Base-by-base conservation (phyloP, 2,888 invertebrate species). In the Trichogramma evanescens region DNA sequence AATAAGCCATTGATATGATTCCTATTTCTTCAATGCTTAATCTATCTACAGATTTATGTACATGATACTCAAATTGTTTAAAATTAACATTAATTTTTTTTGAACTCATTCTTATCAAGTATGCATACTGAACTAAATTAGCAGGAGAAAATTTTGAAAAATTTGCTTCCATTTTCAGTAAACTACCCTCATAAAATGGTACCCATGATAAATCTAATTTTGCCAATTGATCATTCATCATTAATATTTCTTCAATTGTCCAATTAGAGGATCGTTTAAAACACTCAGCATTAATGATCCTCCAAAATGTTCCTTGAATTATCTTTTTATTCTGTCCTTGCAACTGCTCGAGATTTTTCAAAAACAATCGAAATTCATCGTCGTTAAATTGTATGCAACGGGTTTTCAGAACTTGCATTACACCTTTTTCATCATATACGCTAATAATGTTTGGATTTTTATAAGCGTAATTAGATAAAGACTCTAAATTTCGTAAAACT, bases 121-220 rank as follows among this genome's bases (percentile, higher is more conserved):
- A 26, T 26, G 26, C 26, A 26, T 26, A 26, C 26, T 26, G 26
- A 2, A 26, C 26, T 26, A 26, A 26, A 3, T 26, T 26, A 26
- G 26, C 26, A 26, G 26, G 26, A 26, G 26, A 26, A 26, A 26
- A 26, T 26, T 26, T 26, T 26, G 26, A 26, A 26, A 26, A 26
- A 26, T 26, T 26, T 3, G 26, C 26, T 26, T 26, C 26, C 26
- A 26, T 26, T 26, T 26, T 26, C 26, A 26, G 26, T 26, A 26
- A 26, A 26, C 26, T 26, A 26, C 26, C 3, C 26, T 26, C 26
- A 26, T 26, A 26, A 48, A 2, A 40, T 8, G 56, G 52, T 45
- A 5, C 13, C 44, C 4, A n/a, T 38, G 8, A 39, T 46, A 88
- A 82, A 9, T 91, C 82, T 8, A 86, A 87, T 52, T 50, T 59